Percentiles rank a stretch among this genome's conserved stretches.
Evolutionary conservation across 2,113 vertebrate genomes (phyloP).

Genomic region (Zosterops japonicus): DNA sequence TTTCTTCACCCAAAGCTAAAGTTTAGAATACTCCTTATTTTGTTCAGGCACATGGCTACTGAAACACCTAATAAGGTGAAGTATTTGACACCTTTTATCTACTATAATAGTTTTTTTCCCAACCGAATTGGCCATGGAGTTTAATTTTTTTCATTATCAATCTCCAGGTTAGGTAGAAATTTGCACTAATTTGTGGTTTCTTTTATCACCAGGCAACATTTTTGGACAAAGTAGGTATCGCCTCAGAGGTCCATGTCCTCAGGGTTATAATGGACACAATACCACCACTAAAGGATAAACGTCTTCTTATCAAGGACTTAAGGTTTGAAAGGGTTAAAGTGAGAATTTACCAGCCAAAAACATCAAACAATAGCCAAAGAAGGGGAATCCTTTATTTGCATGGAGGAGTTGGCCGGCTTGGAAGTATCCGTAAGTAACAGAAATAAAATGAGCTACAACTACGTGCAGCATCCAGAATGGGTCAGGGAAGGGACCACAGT

Average conservation of each 20-base stretch:
- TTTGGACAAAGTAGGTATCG: slow-evolving; percentile 73
- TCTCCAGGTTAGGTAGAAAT: background rate
- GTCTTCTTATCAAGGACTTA: slow-evolving; percentile 68
- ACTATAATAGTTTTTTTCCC: background rate
- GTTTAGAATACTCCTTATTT: background rate
- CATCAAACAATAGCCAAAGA: slow-evolving; percentile 5
- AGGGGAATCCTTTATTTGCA: slow-evolving; percentile 79
- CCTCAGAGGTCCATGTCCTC: slow-evolving; percentile 63
- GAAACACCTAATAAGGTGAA: background rate
- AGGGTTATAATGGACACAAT: background rate
- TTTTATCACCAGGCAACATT: slow-evolving; percentile 68
- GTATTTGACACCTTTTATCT: background rate
- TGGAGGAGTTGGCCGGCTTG: slow-evolving; percentile 68
- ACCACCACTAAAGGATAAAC: background rate
- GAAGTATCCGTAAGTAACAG: slow-evolving; percentile 73
- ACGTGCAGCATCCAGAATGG: background rate
- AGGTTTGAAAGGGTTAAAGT: slow-evolving; percentile 72
- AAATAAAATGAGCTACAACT: background rate
- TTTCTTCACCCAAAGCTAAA: background rate
- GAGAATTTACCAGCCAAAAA: slow-evolving; percentile 77
- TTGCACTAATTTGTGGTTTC: background rate
- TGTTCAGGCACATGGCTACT: background rate
- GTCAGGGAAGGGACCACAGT: background rate
- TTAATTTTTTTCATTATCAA: background rate
- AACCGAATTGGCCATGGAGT: background rate